These are phyloP conservation scores for Petrocephalus microphthalmus DNA, from an alignment of 2,113 vertebrate species.

Conservation along the genomic window DNA sequence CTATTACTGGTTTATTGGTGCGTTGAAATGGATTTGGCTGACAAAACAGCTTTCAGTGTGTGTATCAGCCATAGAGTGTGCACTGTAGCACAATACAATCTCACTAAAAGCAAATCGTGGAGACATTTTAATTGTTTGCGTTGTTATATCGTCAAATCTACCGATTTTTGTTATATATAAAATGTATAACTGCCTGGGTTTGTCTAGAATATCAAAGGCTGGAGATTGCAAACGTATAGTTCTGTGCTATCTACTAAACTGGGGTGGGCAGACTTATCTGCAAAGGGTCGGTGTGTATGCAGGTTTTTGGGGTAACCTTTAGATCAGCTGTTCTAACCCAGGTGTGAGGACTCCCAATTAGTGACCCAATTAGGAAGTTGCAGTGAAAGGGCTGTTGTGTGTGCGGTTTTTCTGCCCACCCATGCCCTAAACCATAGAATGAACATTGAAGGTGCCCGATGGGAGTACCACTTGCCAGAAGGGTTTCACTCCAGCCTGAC, in stretches of 20 bases:
- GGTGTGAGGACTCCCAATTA: too few relatives aligned
- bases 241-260: background rate
- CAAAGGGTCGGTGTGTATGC: too few relatives aligned
- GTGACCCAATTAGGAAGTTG: too few relatives aligned
- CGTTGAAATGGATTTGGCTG: background rate
- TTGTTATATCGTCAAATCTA: background rate
- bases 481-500: too few relatives aligned
- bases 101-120: background rate
- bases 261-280: too few relatives aligned
- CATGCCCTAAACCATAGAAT: background rate
- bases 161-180: background rate
- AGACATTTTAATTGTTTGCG: too few relatives aligned
- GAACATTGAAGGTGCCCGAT: background rate
- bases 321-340: too few relatives aligned
- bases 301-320: too few relatives aligned
- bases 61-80: background rate
- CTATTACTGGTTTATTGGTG: background rate
- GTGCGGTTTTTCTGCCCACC: too few relatives aligned
- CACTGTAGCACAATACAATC: background rate
- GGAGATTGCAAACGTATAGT: background rate
- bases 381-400: too few relatives aligned
- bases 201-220: background rate
- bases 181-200: background rate
- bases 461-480: background rate
- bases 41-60: background rate